Evolutionary conservation across 64 coral and sea anemone species (phyloP).

Genomic region (Platygyra sinensis): DNA sequence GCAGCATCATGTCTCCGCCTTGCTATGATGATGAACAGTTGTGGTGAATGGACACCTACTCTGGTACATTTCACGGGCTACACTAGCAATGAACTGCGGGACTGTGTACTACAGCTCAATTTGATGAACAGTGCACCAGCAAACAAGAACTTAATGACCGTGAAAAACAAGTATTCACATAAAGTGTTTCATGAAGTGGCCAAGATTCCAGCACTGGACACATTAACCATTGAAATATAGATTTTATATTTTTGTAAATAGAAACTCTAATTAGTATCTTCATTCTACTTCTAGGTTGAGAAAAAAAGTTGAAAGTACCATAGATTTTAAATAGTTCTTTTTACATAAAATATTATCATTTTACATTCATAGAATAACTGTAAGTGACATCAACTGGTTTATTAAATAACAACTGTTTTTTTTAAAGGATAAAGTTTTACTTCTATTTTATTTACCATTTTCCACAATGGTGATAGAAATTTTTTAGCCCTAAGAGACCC

Average conservation of each 20-base stretch:
- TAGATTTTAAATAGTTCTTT: too few relatives aligned
- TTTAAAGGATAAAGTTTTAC: too few relatives aligned
- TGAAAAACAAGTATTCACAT: slow-evolving; percentile 94
- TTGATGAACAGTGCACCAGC: slow-evolving; percentile 80
- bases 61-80: slow-evolving; percentile 94
- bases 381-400: too few relatives aligned
- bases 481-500: too few relatives aligned
- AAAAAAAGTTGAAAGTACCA: too few relatives aligned
- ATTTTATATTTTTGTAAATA: not conserved
- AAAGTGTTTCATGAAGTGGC: slow-evolving; percentile 92
- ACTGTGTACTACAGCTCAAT: slow-evolving; percentile 80
- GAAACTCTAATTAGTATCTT: too few relatives aligned
- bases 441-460: too few relatives aligned
- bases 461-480: too few relatives aligned
- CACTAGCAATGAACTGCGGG: slow-evolving; percentile 65
- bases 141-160: slow-evolving; percentile 91
- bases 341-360: too few relatives aligned
- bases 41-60: slow-evolving; percentile 83
- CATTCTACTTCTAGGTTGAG: too few relatives aligned
- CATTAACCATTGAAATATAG: slow-evolving; percentile 64
- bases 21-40: slow-evolving; percentile 83
- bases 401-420: too few relatives aligned
- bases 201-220: slow-evolving; percentile 77
- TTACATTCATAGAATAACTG: too few relatives aligned
- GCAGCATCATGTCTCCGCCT: slow-evolving; percentile 84